Conservation (phyloP, 2,797 vertebrate genomes). For the Enteromius paludinosus region DNA sequence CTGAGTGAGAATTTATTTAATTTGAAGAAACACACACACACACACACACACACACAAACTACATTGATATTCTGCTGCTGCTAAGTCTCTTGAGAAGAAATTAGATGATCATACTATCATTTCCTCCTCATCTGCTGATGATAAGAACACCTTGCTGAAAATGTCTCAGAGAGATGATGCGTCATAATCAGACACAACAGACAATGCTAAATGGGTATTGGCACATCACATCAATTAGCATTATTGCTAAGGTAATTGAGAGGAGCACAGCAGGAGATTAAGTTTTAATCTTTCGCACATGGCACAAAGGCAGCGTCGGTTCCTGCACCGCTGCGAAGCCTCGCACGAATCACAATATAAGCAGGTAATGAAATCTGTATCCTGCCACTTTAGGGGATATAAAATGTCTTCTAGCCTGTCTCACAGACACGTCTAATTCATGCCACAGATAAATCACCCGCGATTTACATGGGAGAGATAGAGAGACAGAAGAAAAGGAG, state of each 20-base stretch:
- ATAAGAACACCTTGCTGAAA: slow-evolving; percentile 51
- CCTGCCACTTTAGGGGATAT: slow-evolving; percentile 50
- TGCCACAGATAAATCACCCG: slow-evolving; percentile 47
- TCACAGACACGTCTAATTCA: slow-evolving; percentile 47
- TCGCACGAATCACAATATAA: slow-evolving; percentile 46
- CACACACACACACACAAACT: background rate
- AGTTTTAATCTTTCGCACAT: slow-evolving; percentile 48
- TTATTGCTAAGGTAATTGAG: slow-evolving; percentile 60
- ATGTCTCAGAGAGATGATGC: slow-evolving; percentile 41
- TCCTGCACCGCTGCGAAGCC: slow-evolving; percentile 34
- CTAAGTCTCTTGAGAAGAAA: slow-evolving; percentile 27
- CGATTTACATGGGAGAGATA: slow-evolving; percentile 38
- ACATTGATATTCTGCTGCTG: background rate
- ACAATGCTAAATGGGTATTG: slow-evolving; percentile 50
- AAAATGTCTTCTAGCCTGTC: slow-evolving; percentile 43
- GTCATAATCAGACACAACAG: slow-evolving; percentile 52
- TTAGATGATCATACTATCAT: slow-evolving; percentile 8
- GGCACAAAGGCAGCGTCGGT: slow-evolving; percentile 42
- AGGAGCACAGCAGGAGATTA: slow-evolving; percentile 53
- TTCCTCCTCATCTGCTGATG: slow-evolving; percentile 29
- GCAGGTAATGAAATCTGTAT: slow-evolving; percentile 58
- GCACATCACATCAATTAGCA: slow-evolving; percentile 59
- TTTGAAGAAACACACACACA: background rate
- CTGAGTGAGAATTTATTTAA: background rate
- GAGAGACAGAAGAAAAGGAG: slow-evolving; percentile 6